phyloP scores from a whole-genome alignment of 1,140 invertebrate genomes.

The Sesamia nonagrioides region DNA sequence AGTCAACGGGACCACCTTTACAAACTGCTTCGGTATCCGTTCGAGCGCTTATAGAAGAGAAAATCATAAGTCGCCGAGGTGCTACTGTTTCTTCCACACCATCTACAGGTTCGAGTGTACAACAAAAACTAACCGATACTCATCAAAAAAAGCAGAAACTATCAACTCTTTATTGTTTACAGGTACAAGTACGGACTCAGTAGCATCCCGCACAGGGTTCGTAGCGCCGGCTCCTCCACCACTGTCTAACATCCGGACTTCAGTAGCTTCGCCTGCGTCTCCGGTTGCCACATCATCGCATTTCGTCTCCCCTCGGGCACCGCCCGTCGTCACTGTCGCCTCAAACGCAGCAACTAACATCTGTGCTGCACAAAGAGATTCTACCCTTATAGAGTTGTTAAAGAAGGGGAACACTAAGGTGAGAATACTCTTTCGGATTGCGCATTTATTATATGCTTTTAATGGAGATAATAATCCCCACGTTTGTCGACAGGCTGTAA shows the following conservation, averaged over 20 bases:
- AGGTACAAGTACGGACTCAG: conserved; percentile 80
- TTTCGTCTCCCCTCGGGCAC: conserved; percentile 88
- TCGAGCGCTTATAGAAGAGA: conserved; percentile 95
- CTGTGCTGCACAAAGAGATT: conserved; percentile 84
- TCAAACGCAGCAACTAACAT: conserved; percentile 64
- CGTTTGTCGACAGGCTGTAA: conserved; percentile 75
- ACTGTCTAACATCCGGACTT: conserved; percentile 87
- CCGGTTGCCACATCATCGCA: conserved; percentile 73
- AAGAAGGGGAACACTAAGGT: conserved; percentile 91
- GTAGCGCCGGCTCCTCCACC: conserved; percentile 86
- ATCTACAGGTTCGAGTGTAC: conserved; percentile 64
- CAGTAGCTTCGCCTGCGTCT: conserved; percentile 85
- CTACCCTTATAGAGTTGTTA: conserved; percentile 88
- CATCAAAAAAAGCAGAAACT: background rate
- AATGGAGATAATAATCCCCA: background rate
- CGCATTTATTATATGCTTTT: background rate
- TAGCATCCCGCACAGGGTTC: conserved; percentile 79
- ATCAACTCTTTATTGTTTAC: conserved; percentile 54
- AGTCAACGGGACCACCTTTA: conserved; percentile 92
- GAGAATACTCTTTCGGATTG: background rate
- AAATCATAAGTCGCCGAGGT: conserved; percentile 94
- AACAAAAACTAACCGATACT: background rate
- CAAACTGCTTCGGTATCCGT: conserved; percentile 96
- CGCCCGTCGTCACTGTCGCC: conserved; percentile 86
- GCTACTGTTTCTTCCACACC: conserved; percentile 71